Evolutionary conservation across 64 coral and sea anemone genomes (phyloP).

Genomic region (Montipora sp.): DNA sequence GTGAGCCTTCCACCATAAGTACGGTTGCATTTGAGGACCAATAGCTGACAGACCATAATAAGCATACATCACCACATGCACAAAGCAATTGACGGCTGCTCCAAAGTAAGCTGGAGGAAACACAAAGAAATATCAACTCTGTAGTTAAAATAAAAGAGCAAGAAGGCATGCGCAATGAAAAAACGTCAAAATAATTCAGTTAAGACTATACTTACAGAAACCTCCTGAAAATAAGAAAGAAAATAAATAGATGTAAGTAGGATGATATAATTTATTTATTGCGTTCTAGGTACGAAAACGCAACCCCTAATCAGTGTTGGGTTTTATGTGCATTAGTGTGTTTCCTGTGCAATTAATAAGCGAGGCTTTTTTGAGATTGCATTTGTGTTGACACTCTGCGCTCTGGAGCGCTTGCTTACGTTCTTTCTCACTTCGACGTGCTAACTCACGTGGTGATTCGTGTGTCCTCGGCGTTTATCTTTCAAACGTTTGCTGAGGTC

Average conservation of each 20-base stretch:
- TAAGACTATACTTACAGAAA: slow-evolving; percentile 71
- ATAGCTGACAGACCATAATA: slow-evolving; percentile 96
- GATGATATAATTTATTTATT: not conserved
- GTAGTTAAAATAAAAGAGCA: not conserved
- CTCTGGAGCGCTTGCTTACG: no score
- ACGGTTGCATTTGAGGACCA: slow-evolving; percentile 76
- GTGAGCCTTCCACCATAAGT: slow-evolving; percentile 96
- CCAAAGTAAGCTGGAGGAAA: slow-evolving; percentile 88
- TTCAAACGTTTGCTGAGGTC: no score
- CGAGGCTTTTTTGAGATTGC: no score
- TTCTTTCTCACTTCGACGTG: no score
- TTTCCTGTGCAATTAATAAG: no score
- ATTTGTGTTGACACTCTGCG: no score
- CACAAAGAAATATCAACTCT: not conserved
- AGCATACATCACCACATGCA: slow-evolving; percentile 92
- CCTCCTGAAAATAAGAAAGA: slow-evolving; percentile 70
- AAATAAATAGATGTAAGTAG: slow-evolving; percentile 2
- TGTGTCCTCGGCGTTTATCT: no score
- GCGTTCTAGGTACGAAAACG: no score
- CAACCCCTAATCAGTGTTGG: no score
- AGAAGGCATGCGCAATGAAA: not conserved
- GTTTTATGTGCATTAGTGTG: no score
- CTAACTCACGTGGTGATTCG: no score
- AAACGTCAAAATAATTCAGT: not conserved
- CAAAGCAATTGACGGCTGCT: slow-evolving; percentile 87